A percentile compares a stretch with the other conserved stretches of the same genome.
Evolutionary conservation across 2,888 invertebrate species (phyloP).

Genomic region (Chironomus tentans): DNA sequence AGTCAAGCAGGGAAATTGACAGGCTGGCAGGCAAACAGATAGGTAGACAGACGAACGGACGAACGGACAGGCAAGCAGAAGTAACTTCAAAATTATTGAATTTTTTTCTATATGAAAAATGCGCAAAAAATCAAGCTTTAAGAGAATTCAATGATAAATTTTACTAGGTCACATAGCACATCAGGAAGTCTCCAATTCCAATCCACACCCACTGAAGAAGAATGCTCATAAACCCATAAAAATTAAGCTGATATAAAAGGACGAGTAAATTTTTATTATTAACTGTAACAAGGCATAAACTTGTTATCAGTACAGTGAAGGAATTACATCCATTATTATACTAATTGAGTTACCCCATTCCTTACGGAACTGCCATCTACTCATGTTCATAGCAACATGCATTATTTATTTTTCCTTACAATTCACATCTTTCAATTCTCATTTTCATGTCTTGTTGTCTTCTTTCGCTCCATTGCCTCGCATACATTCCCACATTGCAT

Average conservation of each 20-base stretch:
- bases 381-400: slow-evolving; percentile 2
- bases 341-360: slow-evolving; percentile 10
- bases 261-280: background rate
- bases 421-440: background rate
- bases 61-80: too few relatives aligned
- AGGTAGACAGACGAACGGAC: too few relatives aligned
- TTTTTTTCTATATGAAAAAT: too few relatives aligned
- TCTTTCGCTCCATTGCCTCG: background rate
- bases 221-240: background rate
- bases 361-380: background rate
- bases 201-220: too few relatives aligned
- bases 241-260: background rate
- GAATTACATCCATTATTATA: slow-evolving; percentile 9
- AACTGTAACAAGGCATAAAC: background rate
- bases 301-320: background rate
- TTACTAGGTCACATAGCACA: too few relatives aligned
- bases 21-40: too few relatives aligned
- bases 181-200: too few relatives aligned
- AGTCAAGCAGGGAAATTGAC: too few relatives aligned
- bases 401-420: slow-evolving; percentile 8
- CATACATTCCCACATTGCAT: background rate
- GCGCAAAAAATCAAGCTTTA: background rate
- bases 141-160: too few relatives aligned
- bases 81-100: too few relatives aligned
- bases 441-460: background rate